Evolutionary conservation across 1,140 invertebrate species (phyloP), one percentile per base, ranked within the genome.

Genomic region (Marisa cornuarietis): DNA sequence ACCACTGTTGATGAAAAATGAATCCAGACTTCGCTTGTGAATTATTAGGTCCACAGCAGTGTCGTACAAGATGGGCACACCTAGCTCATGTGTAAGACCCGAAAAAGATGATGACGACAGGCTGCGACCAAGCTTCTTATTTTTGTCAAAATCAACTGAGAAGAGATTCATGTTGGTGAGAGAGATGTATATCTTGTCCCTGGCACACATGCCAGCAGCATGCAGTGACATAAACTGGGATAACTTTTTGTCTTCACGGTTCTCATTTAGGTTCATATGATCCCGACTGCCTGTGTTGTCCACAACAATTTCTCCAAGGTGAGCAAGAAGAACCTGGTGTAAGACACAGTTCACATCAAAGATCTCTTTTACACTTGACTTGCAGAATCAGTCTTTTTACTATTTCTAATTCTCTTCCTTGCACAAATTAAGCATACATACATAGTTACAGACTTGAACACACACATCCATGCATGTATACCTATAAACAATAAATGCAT

Each of bases 291-390:
- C 71, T 10, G 75, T 84, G 73, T 91, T 91, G 73, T 85, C 87
- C 22, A 97, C 91, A 42, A 93, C 94, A 87, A 98, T 98, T 87
- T 96, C 95, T 54, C 97, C 97, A 71, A 99, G 93, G 92, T 98
- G 96, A n/a, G 96, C 96, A 22, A 98, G 95, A 73, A 98, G 93
- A 31, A 98, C 96, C 81, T 82, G 76, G 14, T 10, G 24, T 13
- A 7, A 20, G 52, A n/a, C 22, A 54, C 54, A 58, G 54, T 18
- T 58, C 54, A 1, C 31, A 58, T 58, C 54, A 58, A 18, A 58
- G 54, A 58, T 58, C 16, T 58, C 52, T 14, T 4, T 11, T 58
- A 58, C 54, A 58, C 54, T 18, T 58, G 54, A 18, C 6, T 42
- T 42, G 6, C 31, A 42, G 5, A 42, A 42, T 42, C n/a, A 42